Conservation (phyloP, 2,888 invertebrate species). For the Ametastegia equiseti region DNA sequence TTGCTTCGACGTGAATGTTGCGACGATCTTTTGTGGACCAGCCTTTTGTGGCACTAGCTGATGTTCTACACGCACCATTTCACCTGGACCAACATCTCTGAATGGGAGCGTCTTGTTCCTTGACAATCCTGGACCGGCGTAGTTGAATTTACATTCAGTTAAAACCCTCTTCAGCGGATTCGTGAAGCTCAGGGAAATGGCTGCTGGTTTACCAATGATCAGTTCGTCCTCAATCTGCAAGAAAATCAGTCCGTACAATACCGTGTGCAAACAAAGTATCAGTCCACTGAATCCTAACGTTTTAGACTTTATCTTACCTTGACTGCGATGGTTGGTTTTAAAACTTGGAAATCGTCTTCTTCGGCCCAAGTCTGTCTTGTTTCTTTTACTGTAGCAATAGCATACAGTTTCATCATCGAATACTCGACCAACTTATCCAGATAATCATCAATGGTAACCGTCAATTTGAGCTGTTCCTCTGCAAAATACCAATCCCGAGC, state of each 20-base stretch:
- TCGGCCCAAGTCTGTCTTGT: conserved; percentile 90
- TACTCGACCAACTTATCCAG: conserved; percentile 89
- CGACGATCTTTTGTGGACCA: conserved; percentile 83
- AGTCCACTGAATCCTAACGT: background rate
- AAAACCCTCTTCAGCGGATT: conserved; percentile 84
- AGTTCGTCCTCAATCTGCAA: conserved; percentile 82
- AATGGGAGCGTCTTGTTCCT: conserved; percentile 80
- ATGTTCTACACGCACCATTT: conserved; percentile 78
- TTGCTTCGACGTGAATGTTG: conserved; percentile 84
- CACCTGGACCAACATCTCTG: conserved; percentile 79
- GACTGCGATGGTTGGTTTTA: conserved; percentile 84
- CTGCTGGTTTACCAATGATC: conserved; percentile 78
- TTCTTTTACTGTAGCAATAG: conserved; percentile 87
- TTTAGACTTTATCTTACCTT: conserved; percentile 77
- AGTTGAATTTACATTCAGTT: conserved; percentile 83
- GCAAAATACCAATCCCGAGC: conserved; percentile 49
- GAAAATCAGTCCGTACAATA: background rate
- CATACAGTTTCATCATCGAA: conserved; percentile 87
- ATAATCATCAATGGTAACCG: conserved; percentile 84
- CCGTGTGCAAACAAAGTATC: background rate
- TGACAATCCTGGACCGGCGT: conserved; percentile 84
- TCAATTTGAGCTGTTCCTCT: conserved; percentile 80
- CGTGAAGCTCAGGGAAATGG: conserved; percentile 80
- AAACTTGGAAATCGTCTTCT: conserved; percentile 89
- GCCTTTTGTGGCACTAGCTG: conserved; percentile 81